Evolutionary conservation across 2,888 invertebrate genomes (phyloP).

Genomic region (Linnaemya tessellans): DNA sequence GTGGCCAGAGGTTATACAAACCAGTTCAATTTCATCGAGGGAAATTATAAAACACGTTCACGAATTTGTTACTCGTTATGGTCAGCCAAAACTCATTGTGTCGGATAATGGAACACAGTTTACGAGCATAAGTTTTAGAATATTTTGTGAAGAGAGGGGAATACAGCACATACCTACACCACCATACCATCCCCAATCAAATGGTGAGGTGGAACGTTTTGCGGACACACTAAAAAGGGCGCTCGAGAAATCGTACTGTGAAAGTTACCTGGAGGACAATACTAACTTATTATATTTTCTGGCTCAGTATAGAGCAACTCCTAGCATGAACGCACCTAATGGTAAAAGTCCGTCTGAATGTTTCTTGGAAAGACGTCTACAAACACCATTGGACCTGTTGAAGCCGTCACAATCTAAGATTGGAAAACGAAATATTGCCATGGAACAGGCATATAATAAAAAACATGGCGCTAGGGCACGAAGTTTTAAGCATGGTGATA

Average conservation of each 20-base stretch:
- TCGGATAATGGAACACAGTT: slow-evolving; percentile 47
- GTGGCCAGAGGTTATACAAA: slow-evolving; percentile 79
- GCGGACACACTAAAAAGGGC: slow-evolving; percentile 29
- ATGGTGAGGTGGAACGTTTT: slow-evolving; percentile 42
- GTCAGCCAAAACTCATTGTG: slow-evolving; percentile 29
- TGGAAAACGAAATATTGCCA: too few relatives aligned
- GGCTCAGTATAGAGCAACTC: too few relatives aligned
- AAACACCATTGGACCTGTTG: too few relatives aligned
- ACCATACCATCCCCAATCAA: slow-evolving; percentile 44
- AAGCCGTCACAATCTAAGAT: too few relatives aligned
- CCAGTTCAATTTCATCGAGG: slow-evolving; percentile 29
- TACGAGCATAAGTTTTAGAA: neutral
- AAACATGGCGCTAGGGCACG: too few relatives aligned
- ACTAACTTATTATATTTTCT: too few relatives aligned
- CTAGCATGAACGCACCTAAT: too few relatives aligned
- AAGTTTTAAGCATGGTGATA: too few relatives aligned
- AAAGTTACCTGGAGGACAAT: neutral
- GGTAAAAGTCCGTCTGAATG: too few relatives aligned
- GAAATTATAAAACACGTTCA: slow-evolving; percentile 26
- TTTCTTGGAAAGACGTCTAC: too few relatives aligned
- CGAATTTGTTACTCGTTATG: slow-evolving; percentile 35
- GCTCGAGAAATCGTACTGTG: slow-evolving; percentile 19
- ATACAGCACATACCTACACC: slow-evolving; percentile 32
- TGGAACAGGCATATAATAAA: too few relatives aligned
- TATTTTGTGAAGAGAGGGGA: slow-evolving; percentile 22